Base-by-base conservation (phyloP, 2,113 vertebrate genomes). In the Columbina picui region DNA sequence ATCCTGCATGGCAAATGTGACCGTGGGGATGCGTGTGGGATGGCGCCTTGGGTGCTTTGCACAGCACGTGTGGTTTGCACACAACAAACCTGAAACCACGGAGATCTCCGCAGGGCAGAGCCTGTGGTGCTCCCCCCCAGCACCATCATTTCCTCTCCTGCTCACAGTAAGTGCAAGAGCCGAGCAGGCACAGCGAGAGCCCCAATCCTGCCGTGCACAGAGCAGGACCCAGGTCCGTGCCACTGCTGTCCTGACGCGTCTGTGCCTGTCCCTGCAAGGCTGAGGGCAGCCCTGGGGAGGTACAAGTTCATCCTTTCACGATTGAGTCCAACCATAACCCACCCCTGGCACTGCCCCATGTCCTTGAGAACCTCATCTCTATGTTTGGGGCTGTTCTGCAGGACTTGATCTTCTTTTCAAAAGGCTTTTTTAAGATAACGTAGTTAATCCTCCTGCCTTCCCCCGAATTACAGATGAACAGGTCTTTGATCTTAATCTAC, bases 1-100 rank as follows among this genome's bases (percentile, higher is more conserved):
- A 52, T 39, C 50, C 36, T 2, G 1, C 0, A 9, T 5, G 14
- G 14, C 8, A 11, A 53, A 23, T 4, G 7, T 30, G 36, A 39
- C 36, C 3, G 0, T 11, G 22, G 50, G 6, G 17, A 9, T 1
- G 43, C 4, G 26, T 0, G 4, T 13, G 71, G 80, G 55, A 39
- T 9, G 49, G 41, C 0, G 2, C 10, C 10, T 17, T 12, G 32
- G 19, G 45, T 19, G 38, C 49, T 70, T 32, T 1, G 1, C 22
- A 3, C 12, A 10, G 20, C 7, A 0, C 0, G 14, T 9, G 41
- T 34, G 4, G 30, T 56, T 39, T 36, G 14, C 17, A 7, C 1
- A 14, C 12, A 8, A 17, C 30, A 12, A 30, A 11, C 53, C 26
- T 6, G 29, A 19, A 56, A 47, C 4, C 22, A 1, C 17, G 1